Base-by-base conservation (phyloP, 2,113 vertebrate species). In the Protobothrops flavoviridis region DNA sequence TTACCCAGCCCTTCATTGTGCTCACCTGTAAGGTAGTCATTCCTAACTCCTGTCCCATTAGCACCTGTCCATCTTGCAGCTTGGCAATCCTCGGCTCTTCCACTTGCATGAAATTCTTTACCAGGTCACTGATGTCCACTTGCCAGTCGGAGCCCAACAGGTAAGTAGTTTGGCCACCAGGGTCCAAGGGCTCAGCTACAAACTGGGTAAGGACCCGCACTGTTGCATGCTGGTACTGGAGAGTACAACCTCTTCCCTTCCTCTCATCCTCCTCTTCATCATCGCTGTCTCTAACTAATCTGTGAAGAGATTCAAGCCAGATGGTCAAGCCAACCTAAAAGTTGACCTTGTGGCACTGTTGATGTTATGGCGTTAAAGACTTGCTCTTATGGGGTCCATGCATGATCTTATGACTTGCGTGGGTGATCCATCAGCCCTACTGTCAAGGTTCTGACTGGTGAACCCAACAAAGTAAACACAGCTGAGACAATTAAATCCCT, bases 71-170 rank as follows among this genome's bases (percentile, higher is more conserved):
- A 0, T 97, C 98, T 85, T 98, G 98, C 7, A 99, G 97, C 93
- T 91, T 97, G 48, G 98, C 99, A 0, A 99, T 97, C 20, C 98
- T 96, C 9, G 99, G 98, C 94, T 99, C 98, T 94, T 99, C 99
- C 96, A 99, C 98, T 96, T 99, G 98, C 97, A 99, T 97, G 97
- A 98, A 99, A 97, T 98, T 98, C 26, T 96, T 97, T 74, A 99
- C 98, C 95, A 99, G 96, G 94, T 98, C 96, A 0, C 98, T 99
- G 95, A 99, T 98, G 95, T 99, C 99, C 91, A 98, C 97, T 95
- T 99, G 99, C 99, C 99, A 99, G 96, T 99, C 99, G 0, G 98
- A 97, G 94, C 99, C 99, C 96, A 99, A 97, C 94, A 99, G 97
- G 95, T 97, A 98, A 85, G 96, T 97, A 85, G 96, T 96, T 4